A percentile compares a stretch with the other conserved stretches of the same genome.
Evolutionary conservation across 1,140 invertebrate genomes (phyloP).

Genomic region (Bombus soroeensis): DNA sequence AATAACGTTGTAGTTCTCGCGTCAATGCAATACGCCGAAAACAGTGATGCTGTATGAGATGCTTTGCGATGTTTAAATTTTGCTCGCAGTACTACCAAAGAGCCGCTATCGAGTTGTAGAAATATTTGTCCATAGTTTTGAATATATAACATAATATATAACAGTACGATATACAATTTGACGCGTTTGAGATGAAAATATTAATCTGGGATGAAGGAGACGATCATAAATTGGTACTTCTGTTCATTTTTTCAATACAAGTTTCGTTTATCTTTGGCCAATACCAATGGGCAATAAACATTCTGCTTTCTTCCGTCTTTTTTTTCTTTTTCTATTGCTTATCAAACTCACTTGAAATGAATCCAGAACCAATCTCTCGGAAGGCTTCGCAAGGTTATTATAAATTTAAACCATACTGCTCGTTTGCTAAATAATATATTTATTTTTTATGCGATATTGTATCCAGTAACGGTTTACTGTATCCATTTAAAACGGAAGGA

Average conservation of each 20-base stretch:
- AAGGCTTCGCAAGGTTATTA: neutral
- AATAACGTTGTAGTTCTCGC: too few relatives aligned
- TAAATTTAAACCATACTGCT: neutral
- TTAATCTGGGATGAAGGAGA: neutral
- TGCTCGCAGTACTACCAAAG: neutral
- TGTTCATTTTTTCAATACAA: too few relatives aligned
- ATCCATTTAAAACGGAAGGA: neutral
- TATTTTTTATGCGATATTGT: constrained; percentile 5
- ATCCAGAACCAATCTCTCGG: too few relatives aligned
- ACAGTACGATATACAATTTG: neutral
- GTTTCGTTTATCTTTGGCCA: neutral
- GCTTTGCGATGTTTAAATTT: neutral
- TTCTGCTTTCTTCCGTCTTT: too few relatives aligned
- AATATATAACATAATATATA: neutral
- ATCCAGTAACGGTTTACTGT: neutral
- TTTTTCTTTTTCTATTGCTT: neutral
- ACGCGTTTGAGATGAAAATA: neutral
- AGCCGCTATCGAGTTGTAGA: too few relatives aligned
- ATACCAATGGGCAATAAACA: neutral
- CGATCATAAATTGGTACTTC: neutral
- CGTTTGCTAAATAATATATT: constrained; percentile 30
- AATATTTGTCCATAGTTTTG: neutral
- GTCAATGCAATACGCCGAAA: too few relatives aligned
- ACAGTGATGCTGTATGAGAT: too few relatives aligned
- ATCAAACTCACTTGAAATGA: neutral